Conservation (phyloP, 2,888 invertebrate species). For the Dolomedes plantarius region DNA sequence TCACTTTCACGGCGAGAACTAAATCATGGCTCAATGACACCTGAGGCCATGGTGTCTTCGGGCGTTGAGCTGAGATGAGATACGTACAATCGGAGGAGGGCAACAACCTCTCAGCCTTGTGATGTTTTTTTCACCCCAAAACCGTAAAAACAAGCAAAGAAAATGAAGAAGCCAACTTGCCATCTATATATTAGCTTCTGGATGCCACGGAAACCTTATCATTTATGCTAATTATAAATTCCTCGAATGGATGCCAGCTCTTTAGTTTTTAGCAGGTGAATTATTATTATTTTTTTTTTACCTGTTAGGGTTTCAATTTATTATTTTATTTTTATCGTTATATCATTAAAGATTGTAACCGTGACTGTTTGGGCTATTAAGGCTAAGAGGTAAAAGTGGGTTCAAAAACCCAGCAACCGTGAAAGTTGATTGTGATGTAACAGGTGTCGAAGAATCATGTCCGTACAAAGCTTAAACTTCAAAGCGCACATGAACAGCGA, state of each 20-base stretch:
- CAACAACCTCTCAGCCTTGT: background rate
- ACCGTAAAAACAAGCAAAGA: too few species aligned
- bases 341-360: background rate
- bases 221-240: background rate
- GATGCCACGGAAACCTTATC: background rate
- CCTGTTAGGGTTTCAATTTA: background rate
- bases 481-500: too few species aligned
- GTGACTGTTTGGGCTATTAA: background rate
- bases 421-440: too few species aligned
- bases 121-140: background rate
- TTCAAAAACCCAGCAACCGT: too few species aligned
- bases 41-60: background rate
- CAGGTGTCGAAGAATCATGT: too few species aligned
- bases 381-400: too few species aligned
- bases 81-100: background rate
- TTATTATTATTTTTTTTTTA: background rate
- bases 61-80: constrained; percentile 22
- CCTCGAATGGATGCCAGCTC: background rate
- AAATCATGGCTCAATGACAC: constrained; percentile 12
- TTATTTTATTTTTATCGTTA: background rate
- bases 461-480: too few species aligned
- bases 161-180: too few species aligned
- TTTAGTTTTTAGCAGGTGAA: background rate
- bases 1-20: constrained; percentile 44
- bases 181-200: background rate